phyloP scores from a whole-genome alignment of 2,113 vertebrate genomes.

The Isurus oxyrinchus region DNA sequence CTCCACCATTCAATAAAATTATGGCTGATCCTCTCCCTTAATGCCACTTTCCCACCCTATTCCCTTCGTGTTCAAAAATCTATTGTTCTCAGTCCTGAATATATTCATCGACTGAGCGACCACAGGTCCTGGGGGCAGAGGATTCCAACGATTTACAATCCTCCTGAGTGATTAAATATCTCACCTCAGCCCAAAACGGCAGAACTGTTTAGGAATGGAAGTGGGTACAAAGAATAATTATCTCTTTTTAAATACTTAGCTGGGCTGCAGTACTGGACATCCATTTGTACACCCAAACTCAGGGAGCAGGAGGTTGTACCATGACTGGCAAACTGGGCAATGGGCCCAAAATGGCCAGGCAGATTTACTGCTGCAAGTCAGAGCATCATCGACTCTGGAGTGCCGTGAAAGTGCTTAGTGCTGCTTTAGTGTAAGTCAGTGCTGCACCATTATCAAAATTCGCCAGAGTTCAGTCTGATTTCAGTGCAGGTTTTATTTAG shows the following conservation, averaged over 20 bases:
- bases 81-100: background rate
- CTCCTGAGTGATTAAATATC: background rate
- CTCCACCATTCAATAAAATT: background rate
- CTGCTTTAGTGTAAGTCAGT: background rate
- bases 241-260: background rate
- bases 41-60: background rate
- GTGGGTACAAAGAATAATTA: background rate
- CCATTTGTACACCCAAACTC: background rate
- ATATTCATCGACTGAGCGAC: background rate
- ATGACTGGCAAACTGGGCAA: background rate
- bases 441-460: background rate
- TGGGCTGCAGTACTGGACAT: background rate
- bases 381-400: background rate
- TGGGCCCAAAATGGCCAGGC: background rate
- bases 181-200: background rate
- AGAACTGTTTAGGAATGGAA: background rate
- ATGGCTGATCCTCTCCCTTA: background rate
- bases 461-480: background rate
- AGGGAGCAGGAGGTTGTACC: background rate
- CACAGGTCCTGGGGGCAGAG: background rate
- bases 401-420: background rate
- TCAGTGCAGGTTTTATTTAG: slow-evolving; percentile 31
- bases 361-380: background rate
- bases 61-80: too few species aligned
- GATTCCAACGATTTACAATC: background rate